Evolutionary conservation across 1,140 invertebrate species (phyloP), one percentile per base, ranked within the genome.

Genomic region (Nixonia krombeini): DNA sequence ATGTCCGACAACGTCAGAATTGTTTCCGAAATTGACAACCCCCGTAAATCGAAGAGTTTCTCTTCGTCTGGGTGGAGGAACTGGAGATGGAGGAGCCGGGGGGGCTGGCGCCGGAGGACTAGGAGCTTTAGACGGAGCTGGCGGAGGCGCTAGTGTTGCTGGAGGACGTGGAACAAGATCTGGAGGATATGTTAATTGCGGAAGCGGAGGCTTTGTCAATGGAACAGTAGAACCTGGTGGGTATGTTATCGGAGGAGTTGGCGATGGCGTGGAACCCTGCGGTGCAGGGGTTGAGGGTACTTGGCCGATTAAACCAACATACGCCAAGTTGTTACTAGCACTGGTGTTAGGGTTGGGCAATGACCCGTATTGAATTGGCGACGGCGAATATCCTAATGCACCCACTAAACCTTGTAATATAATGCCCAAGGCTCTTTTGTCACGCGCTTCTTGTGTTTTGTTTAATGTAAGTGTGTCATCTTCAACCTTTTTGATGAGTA

Each of bases 1-100:
- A 5, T 84, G 82, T 15, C 68, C 75, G 0, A 79, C 1, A 7
- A 84, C 21, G 13, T 78, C 61, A 0, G 82, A 71, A 17, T 79
- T 78, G 40, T 84, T 85, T 2, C 84, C 83, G 5, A 85, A 81
- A 40, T 85, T 85, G 0, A 85, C 38, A 1, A 85, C 74, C 0
- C 83, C 83, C 0, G 84, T 85, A n/a, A 85, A 78, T 13, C 73
- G 63, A 0, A 85, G 52, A 0, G 79, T 83, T 50, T 85, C 77
- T 4, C 75, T 57, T 21, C 63, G 75, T 15, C 49, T 68, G 0
- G 77, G 63, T 4, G 45, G 4, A 26, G 45, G 29, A n/a, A 9
- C 8, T 31, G 29, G 29, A n/a, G 2, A 4, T 31, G 29, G 29
- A 21, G 21, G 13, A 46, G 58, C n/a, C 23, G 49, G 9, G 10